Percentiles rank a stretch among this genome's conserved stretches.
Conservation (phyloP, 2,113 vertebrate genomes). For the Philantomba maxwellii region DNA sequence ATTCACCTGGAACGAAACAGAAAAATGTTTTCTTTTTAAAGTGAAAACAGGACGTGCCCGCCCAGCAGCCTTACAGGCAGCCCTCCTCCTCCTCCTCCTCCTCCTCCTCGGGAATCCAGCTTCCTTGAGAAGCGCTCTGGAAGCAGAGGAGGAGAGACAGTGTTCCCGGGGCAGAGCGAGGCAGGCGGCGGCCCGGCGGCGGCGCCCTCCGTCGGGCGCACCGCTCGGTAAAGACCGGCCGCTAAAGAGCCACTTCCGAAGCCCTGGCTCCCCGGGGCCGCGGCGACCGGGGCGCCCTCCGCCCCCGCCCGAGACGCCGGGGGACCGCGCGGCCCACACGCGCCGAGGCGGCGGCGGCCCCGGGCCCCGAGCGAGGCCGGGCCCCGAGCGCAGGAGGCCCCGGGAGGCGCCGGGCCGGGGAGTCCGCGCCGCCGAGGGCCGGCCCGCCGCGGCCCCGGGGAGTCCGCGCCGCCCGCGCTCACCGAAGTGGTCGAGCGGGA, state of each 20-base stretch:
- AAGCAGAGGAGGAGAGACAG: accelerated
- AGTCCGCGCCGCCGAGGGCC: too few species aligned
- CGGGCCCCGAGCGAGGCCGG: too few species aligned
- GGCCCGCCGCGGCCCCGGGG: too few species aligned
- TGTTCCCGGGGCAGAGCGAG: accelerated
- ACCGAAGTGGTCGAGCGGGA: constrained; percentile 96
- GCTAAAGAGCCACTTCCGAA: too few species aligned
- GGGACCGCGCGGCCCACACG: too few species aligned
- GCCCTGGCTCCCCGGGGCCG: accelerated
- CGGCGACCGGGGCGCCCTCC: background rate
- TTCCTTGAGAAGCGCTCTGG: background rate
- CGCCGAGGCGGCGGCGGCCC: too few species aligned
- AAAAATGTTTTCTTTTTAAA: accelerated
- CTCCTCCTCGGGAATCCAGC: background rate
- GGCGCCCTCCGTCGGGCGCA: too few species aligned
- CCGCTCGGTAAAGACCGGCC: too few species aligned
- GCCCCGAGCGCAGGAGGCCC: too few species aligned
- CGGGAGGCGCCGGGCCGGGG: too few species aligned
- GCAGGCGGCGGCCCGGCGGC: too few species aligned
- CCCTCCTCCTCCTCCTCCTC: accelerated
- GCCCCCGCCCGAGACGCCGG: background rate
- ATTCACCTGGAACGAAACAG: constrained; percentile 83
- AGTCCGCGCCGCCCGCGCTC: background rate
- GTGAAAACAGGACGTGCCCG: accelerated
- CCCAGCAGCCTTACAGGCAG: too few species aligned